Evolutionary conservation across 1,140 invertebrate genomes (phyloP), one percentile per base, ranked within the genome.

Genomic region (Pinna nobilis): DNA sequence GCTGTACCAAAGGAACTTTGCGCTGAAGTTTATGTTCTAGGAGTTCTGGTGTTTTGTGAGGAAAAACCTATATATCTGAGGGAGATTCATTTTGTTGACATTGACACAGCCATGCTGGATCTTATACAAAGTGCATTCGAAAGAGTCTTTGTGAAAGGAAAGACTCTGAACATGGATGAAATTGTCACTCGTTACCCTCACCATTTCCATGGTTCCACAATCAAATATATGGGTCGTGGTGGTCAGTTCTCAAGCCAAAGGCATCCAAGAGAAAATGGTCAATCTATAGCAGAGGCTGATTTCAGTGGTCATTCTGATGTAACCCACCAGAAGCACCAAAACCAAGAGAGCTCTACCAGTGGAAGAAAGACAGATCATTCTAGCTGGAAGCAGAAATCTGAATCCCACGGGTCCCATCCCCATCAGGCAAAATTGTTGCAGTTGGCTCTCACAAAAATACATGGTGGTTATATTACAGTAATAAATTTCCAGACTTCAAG

Each of bases 51-150:
- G 28, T 51, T 51, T 51, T 25, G 49, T 11, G 3, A 51, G 28
- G 49, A 51, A 25, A 51, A 51, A 11, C 9, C 9, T 9, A 51
- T 20, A 1, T 57, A 23, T 20, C 9, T 57, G 9, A 2, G 53
- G 25, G 53, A 57, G 7, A 33, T 57, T 28, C 53, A 57, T 32
- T 57, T 57, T 57, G 53, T 57, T 30, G 53, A 57, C 30, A 57
- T 32, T 13, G 32, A 57, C 32, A 7, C 6, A 1, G 32, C 23
- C 3, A 57, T 57, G 4, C 18, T 59, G 20, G 18, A 32, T 3
- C 3, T 28, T 2, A 59, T 32, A 32, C 23, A n/a, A 2, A 15
- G 32, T 15, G 55, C 32, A 20, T 32, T 59, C 32, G 28, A 59
- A 59, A 5, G 30, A n/a, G n/a, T n/a, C 20, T 4, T 51, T n/a